Conservation (phyloP, 2,797 vertebrate genomes). For the Myotis planiceps region DNA sequence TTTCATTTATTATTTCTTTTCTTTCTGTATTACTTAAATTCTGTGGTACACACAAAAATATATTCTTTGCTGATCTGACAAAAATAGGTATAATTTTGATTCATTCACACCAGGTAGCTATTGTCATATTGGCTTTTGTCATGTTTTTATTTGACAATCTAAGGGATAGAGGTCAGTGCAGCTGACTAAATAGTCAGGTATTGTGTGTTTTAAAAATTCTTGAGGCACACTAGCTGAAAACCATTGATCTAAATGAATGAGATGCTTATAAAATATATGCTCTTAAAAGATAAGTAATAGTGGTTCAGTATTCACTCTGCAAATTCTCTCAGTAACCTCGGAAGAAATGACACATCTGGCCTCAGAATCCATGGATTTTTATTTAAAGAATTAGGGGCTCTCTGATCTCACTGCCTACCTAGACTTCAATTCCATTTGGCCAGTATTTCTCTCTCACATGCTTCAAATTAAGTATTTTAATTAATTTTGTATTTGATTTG, state of each 20-base stretch:
- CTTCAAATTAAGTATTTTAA: not conserved
- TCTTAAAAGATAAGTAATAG: not conserved
- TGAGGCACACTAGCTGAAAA: not conserved
- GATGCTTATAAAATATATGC: not conserved
- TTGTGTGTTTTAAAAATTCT: not conserved
- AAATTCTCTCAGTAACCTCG: not conserved
- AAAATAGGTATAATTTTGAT: not conserved
- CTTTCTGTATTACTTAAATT: constrained; percentile 1
- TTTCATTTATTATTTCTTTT: not conserved
- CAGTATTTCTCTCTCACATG: not conserved
- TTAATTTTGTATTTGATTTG: not conserved
- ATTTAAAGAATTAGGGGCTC: not conserved
- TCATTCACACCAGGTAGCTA: not conserved
- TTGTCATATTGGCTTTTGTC: not conserved
- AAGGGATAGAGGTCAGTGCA: not conserved
- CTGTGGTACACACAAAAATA: not conserved
- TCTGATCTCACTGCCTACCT: not conserved
- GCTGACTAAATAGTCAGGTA: not conserved
- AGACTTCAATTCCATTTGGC: not conserved
- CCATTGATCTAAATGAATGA: not conserved
- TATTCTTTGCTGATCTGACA: not conserved
- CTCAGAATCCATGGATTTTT: not conserved
- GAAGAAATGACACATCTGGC: not conserved
- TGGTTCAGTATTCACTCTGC: not conserved
- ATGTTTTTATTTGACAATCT: not conserved